phyloP scores from a whole-genome alignment of 2,797 vertebrate species.

The Gymnoscopelus microlampas region DNA sequence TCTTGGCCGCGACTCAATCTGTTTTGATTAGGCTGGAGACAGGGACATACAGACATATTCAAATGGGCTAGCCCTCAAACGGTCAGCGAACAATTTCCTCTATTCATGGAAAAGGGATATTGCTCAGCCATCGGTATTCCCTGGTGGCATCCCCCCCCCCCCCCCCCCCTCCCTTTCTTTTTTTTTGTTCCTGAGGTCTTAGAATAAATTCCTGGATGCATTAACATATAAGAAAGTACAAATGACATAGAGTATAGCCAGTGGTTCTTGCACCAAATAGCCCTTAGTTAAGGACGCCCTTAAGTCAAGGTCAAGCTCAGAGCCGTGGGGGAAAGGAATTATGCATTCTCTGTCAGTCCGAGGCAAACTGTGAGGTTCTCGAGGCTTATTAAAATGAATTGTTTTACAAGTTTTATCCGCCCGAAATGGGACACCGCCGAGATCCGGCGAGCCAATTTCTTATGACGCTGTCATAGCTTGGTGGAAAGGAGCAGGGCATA shows the following conservation, averaged over 20 bases:
- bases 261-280: slow-evolving; percentile 65
- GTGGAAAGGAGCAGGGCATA: slow-evolving; percentile 61
- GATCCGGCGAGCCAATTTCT: slow-evolving; percentile 64
- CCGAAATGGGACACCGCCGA: slow-evolving; percentile 67
- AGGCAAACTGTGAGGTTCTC: slow-evolving; percentile 55
- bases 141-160: slow-evolving; percentile 41
- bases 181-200: slow-evolving; percentile 49
- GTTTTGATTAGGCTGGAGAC: slow-evolving; percentile 65
- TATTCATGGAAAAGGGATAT: slow-evolving; percentile 70
- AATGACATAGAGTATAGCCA: slow-evolving; percentile 63
- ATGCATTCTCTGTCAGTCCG: slow-evolving; percentile 60
- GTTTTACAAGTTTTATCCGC: slow-evolving; percentile 69
- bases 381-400: slow-evolving; percentile 73
- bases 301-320: slow-evolving; percentile 73
- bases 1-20: slow-evolving; percentile 68
- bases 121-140: slow-evolving; percentile 66
- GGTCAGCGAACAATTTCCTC: slow-evolving; percentile 73
- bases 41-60: slow-evolving; percentile 67
- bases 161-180: neutral
- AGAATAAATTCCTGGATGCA: slow-evolving; percentile 72
- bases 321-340: slow-evolving; percentile 51
- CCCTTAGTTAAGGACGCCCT: slow-evolving; percentile 75
- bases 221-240: slow-evolving; percentile 78
- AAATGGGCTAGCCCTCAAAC: slow-evolving; percentile 68
- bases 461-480: slow-evolving; percentile 50